Conservation (phyloP, 2,113 vertebrate genomes). For the Pongo abelii region DNA sequence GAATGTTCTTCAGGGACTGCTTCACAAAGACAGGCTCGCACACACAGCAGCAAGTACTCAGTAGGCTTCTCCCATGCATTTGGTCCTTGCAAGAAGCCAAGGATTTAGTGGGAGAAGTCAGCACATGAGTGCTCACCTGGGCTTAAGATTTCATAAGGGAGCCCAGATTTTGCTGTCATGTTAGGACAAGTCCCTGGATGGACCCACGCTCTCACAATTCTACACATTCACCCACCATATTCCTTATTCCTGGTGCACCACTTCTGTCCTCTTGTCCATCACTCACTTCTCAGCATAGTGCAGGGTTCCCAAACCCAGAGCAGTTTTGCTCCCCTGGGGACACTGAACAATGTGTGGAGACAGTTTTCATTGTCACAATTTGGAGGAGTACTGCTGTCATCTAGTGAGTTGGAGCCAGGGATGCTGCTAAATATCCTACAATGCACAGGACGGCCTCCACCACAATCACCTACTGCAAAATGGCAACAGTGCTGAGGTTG, state of each 20-base stretch:
- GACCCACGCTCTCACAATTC: not conserved
- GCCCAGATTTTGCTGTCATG: not conserved
- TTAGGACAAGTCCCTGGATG: no score
- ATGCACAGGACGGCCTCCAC: not conserved
- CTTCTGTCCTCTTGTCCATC: not conserved
- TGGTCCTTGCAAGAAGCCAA: not conserved
- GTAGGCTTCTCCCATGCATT: not conserved
- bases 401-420: not conserved
- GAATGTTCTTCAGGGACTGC: not conserved
- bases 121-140: no score
- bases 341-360: not conserved
- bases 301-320: not conserved
- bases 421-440: not conserved
- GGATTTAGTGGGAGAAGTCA: not conserved
- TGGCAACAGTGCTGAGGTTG: not conserved
- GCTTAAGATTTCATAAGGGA: not conserved
- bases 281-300: not conserved
- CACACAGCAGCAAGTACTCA: no score
- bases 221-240: fast-evolving
- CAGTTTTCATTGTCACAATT: not conserved
- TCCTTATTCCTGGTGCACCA: not conserved
- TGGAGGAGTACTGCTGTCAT: not conserved
- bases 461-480: not conserved
- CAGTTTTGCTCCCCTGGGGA: not conserved
- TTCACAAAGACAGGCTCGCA: fast-evolving